phyloP scores from a whole-genome alignment of 2,797 vertebrate genomes.

The Octomys mimax region DNA sequence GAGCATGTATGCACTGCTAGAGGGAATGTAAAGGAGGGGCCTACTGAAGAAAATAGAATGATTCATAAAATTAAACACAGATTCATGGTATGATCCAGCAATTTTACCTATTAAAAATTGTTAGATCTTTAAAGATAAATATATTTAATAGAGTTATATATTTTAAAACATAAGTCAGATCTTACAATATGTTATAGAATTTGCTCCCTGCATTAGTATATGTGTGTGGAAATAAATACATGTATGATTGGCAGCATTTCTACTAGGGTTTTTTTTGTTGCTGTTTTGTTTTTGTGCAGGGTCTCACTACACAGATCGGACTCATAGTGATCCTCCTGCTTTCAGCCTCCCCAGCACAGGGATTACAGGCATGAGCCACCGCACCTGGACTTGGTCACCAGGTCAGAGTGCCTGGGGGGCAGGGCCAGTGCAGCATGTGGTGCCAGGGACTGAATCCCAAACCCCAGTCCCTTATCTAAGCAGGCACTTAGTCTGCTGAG shows the following conservation, averaged over 20 bases:
- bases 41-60: not conserved
- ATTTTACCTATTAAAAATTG: not conserved
- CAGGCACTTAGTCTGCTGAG: no score
- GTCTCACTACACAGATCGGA: no score
- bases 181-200: not conserved
- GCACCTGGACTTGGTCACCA: no score
- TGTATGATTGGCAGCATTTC: not conserved
- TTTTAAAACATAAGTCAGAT: not conserved
- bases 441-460: no score
- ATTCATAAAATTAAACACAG: not conserved
- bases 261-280: no score
- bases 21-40: rapidly evolving
- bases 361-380: no score
- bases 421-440: no score
- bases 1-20: not conserved
- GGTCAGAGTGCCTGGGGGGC: no score
- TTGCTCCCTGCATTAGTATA: not conserved
- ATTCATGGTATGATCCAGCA: not conserved
- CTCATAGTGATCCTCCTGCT: no score
- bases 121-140: not conserved
- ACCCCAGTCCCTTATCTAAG: no score
- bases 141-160: not conserved
- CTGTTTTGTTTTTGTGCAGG: no score
- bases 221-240: not conserved
- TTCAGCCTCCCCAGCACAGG: no score